These are phyloP conservation scores for Drosophila ficusphila DNA, from an alignment of 1,140 invertebrate genomes.

Conservation along the genomic window DNA sequence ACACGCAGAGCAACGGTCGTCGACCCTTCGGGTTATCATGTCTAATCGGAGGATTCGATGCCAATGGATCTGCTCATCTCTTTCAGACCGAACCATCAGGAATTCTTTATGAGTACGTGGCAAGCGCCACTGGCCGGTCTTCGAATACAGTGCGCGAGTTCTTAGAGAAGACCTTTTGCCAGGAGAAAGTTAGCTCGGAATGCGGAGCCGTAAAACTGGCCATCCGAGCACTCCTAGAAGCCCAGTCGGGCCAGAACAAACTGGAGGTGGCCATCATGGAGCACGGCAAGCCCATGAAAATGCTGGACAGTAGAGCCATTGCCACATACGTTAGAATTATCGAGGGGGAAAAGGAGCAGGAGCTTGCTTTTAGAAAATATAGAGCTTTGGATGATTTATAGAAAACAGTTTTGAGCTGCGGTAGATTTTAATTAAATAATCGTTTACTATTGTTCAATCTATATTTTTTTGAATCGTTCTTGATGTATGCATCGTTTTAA, in stretches of 20 bases:
- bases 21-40: constrained; percentile 99
- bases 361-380: too few relatives aligned
- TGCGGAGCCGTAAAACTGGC: constrained; percentile 96
- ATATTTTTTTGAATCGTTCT: too few relatives aligned
- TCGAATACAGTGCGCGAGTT: constrained; percentile 99
- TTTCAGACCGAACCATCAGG: constrained; percentile 99
- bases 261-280: constrained; percentile 98
- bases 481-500: too few relatives aligned
- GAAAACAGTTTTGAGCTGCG: too few relatives aligned
- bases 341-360: constrained; percentile 98
- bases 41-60: constrained; percentile 98
- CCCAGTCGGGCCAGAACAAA: constrained; percentile 99
- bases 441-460: too few relatives aligned
- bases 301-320: constrained; percentile 95
- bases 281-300: constrained; percentile 91
- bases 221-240: constrained; percentile 97
- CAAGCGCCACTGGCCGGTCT: constrained; percentile 98
- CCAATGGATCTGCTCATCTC: constrained; percentile 97
- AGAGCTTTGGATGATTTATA: too few relatives aligned
- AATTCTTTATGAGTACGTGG: constrained; percentile 99
- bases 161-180: constrained; percentile 98
- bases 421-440: too few relatives aligned
- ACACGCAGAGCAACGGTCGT: constrained; percentile 99
- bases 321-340: constrained; percentile 96
- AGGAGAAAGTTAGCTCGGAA: constrained; percentile 93